Evolutionary conservation across 2,888 invertebrate genomes (phyloP), one percentile per base, ranked within the genome.

Genomic region (Macrosiphum euphorbiae): DNA sequence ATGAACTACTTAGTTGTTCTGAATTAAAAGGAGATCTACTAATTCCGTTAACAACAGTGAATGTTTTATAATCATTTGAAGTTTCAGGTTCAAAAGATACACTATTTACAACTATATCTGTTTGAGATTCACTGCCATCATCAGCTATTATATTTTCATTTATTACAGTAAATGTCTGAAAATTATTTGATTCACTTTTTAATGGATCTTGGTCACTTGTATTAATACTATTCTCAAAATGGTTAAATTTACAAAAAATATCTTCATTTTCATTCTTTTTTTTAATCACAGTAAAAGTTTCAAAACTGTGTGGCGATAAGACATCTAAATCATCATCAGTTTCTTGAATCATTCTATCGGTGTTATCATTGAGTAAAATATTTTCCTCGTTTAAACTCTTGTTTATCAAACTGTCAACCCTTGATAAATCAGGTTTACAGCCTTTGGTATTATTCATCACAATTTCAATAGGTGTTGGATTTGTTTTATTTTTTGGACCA

Each of bases 271-370:
- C 87, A 55, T 91, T 92, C 3, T 88, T 35, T 50, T 94, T 92
- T 44, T 94, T 94, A 92, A 94, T 92, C 58, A 94, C 88, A 90
- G 94, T 94, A 94, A 94, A 95, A 94, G 94, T 94, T 91, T 94
- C 92, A 90, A 92, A 94, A 67, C 44, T 94, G 24, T 90, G 50
- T 8, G 84, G 89, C 10, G 61, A 90, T 89, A 90, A 47, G 44
- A 93, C 89, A 90, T 89, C 89, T 11, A 93, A 41, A 90, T 93
- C 85, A 85, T 85, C 93, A 58, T 93, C 89, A 50, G 58, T 92
- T 84, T 55, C 89, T 50, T 47, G 50, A 85, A 52, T 24, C 0
- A 24, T 87, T 90, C 41, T 35, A 50, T 35, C 61, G 20, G 26
- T 85, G 87, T 58, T 61, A 86, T 55, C 52, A 67, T 86, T 52